Evolutionary conservation across 2,888 invertebrate genomes (phyloP), one percentile per base, ranked within the genome.

Genomic region (Agrypnus murinus): DNA sequence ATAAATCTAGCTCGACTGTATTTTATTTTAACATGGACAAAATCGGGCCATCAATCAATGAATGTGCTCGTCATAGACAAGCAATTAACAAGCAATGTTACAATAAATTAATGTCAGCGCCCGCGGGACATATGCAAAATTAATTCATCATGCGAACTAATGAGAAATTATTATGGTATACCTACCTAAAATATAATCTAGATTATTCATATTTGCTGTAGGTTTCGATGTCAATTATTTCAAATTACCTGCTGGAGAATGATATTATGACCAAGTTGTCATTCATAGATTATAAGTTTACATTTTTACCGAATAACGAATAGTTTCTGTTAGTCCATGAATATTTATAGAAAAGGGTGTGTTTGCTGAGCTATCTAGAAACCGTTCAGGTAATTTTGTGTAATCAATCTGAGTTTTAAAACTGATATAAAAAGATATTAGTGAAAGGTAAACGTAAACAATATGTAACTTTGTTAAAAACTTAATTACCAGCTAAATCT

Each of bases 251-350:
- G 9, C 10, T 25, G 10, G 5, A n/a, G 10, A 38, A 57, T 25
- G 36, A 10, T 38, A 15, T 38, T 14, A 38, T 19, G 58, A 36
- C 17, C 50, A 14, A 50, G 40, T 59, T 43, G 43, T 36, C 40
- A 62, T 15, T 60, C 48, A 38, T 58, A 25, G 45, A 40, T 9
- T 9, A n/a, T 8, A n/a, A 46, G 64, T 69, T 69, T 69, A 46
- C 69, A 69, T 69, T 69, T 58, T 45, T 55, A 65, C 43, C 10
- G 45, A 64, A 65, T 40, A 65, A 45, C 9, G 45, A 64, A 65
- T 40, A 65, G 55, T 58, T 57, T 10, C 19, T 10, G 32, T 60
- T 63, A 58, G 40, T 58, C 31, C 17, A 63, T 69, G 69, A 69
- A 63, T 64, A 65, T 64, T 69, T 53, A 67, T 60, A n/a, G 2